Evolutionary conservation across 2,888 invertebrate species (phyloP).

Genomic region (Hirtodrosophila cameraria): DNA sequence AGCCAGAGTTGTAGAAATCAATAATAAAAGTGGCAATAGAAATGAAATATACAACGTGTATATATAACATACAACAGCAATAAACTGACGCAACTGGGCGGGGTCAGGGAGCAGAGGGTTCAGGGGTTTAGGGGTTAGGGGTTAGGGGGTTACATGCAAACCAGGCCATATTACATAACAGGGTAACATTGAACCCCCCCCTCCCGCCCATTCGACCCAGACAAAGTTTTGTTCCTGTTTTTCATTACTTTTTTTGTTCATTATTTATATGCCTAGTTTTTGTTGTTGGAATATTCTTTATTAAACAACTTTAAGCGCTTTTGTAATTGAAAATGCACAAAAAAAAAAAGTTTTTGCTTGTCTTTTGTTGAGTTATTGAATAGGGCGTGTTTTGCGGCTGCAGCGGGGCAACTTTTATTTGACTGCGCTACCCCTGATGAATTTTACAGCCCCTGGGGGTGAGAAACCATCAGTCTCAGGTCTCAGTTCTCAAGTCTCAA

Average conservation of each 20-base stretch:
- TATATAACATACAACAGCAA: no score
- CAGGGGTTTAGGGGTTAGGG: no score
- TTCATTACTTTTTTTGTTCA: slow-evolving; percentile 9
- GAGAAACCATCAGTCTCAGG: slow-evolving; percentile 29
- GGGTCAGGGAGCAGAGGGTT: not conserved
- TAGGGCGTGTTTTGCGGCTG: slow-evolving; percentile 72
- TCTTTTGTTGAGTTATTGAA: slow-evolving; percentile 73
- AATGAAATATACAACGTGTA: slow-evolving; percentile 55
- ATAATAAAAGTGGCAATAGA: slow-evolving; percentile 65
- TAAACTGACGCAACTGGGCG: slow-evolving; percentile 17
- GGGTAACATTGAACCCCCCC: slow-evolving; percentile 68
- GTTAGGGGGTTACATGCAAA: slow-evolving; percentile 55
- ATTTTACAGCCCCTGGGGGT: slow-evolving; percentile 28
- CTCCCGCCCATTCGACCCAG: slow-evolving; percentile 8
- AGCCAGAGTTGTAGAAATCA: slow-evolving; percentile 48
- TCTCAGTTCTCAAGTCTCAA: not conserved
- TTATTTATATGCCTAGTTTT: slow-evolving; percentile 24
- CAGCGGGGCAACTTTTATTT: slow-evolving; percentile 34
- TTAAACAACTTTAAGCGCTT: slow-evolving; percentile 56
- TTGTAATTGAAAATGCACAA: slow-evolving; percentile 73
- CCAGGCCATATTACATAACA: slow-evolving; percentile 66
- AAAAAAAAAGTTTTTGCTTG: slow-evolving; percentile 53
- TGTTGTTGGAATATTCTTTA: slow-evolving; percentile 30
- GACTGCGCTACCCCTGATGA: slow-evolving; percentile 44
- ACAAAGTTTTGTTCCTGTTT: slow-evolving; percentile 20